phyloP scores from a whole-genome alignment of 2,888 invertebrate species.

The Meliscaeva auricollis region DNA sequence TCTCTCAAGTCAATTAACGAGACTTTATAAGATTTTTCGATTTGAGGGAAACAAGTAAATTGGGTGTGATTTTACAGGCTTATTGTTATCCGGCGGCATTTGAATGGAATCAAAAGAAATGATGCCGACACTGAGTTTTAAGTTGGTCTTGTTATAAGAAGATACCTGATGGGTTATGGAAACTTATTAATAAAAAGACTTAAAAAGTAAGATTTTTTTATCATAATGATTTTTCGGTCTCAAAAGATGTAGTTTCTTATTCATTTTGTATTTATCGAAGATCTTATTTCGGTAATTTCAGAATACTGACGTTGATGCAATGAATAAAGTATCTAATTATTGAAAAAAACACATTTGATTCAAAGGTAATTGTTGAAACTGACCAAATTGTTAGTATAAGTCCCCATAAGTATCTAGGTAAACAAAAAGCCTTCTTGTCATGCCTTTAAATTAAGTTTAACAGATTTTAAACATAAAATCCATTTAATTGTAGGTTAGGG shows the following conservation, averaged over 20 bases:
- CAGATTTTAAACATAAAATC: too few species aligned
- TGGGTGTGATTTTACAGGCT: constrained; percentile 62
- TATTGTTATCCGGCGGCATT: constrained; percentile 45
- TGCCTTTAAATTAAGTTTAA: too few species aligned
- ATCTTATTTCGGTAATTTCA: too few species aligned
- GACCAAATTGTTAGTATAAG: too few species aligned
- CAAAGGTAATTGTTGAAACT: too few species aligned
- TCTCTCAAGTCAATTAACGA: constrained; percentile 38
- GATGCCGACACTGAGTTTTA: constrained; percentile 49
- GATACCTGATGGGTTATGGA: constrained; percentile 31
- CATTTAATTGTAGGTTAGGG: too few species aligned
- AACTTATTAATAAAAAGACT: constrained; percentile 14
- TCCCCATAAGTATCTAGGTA: too few species aligned
- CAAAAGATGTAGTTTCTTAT: background rate
- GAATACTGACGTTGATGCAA: too few species aligned
- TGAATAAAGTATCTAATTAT: too few species aligned
- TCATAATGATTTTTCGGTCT: background rate
- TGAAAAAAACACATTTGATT: too few species aligned
- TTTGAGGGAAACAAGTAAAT: constrained; percentile 65
- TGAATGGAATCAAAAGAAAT: constrained; percentile 56
- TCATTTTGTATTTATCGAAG: background rate
- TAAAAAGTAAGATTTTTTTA: too few species aligned
- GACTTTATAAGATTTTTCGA: constrained; percentile 10
- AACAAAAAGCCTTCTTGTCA: too few species aligned
- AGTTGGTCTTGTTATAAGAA: constrained; percentile 62